phyloP scores from a whole-genome alignment of 1,140 invertebrate genomes.

The Akabosia matsudoensis region DNA sequence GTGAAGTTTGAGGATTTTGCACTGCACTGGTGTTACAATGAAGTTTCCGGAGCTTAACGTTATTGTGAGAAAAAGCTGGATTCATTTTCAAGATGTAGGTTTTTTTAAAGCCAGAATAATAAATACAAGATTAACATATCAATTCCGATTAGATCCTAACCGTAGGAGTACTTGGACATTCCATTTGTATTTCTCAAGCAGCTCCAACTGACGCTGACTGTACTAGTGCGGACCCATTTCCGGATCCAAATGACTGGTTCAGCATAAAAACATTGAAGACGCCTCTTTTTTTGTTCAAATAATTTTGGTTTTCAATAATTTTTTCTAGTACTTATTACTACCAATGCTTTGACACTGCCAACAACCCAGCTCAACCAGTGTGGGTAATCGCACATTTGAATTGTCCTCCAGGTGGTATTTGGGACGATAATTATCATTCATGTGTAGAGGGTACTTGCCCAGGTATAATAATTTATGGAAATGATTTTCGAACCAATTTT shows the following conservation, averaged over 20 bases:
- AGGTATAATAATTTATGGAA: background rate
- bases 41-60: no score
- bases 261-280: background rate
- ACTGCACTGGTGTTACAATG: no score
- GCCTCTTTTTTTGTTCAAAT: background rate
- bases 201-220: background rate
- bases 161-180: no score
- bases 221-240: background rate
- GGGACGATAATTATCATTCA: background rate
- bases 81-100: no score
- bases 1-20: no score
- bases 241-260: background rate
- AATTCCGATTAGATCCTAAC: no score
- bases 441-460: background rate
- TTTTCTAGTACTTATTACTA: background rate
- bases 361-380: no score
- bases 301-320: background rate
- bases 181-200: no score
- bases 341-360: constrained; percentile 4
- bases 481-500: background rate
- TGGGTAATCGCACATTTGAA: background rate
- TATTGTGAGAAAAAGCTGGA: no score
- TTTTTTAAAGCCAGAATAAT: no score
- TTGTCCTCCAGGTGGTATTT: background rate
- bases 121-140: no score